Base-by-base conservation (phyloP, 2,888 invertebrate species). In the Idaea straminata region DNA sequence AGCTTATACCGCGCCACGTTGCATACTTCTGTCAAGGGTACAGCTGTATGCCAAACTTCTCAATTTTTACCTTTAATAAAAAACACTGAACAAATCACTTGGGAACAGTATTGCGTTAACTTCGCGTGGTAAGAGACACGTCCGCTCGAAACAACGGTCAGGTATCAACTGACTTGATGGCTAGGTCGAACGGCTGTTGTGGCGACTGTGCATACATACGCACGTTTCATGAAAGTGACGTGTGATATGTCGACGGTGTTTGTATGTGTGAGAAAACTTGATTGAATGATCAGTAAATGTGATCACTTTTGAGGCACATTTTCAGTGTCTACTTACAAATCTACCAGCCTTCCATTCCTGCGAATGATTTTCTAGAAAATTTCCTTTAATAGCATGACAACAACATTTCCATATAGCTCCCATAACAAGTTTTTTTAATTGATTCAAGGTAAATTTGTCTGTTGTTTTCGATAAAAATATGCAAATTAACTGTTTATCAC, bases 121-220 rank as follows among this genome's bases (percentile, higher is more conserved):
- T 76, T 69, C 78, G 79, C 78, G 77, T 66, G 66, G 66, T 61
- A 59, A 64, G 63, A 80, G 72, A 83, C 47, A 47, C 88, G 84
- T 83, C 81, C 77, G 78, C 63, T 62, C 74, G 63, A 67, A 38
- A 35, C 71, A 75, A 77, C 78, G 77, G 78, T 75, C 82, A 75
- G 81, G 78, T 86, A 85, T 82, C 82, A 86, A 91, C 91, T 85
- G 82, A 77, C 77, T 80, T 78, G 77, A 77, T 80, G 74, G 80
- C 80, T 82, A 79, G 76, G 75, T 80, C 76, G 78, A 77, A 74
- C 74, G 75, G 77, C 72, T 47, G 64, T 63, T 65, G 68, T 69
- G 66, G 66, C 71, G 69, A 70, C 68, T 66, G 64, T 57, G 72
- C 72, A 72, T 75, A 77, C 73, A 75, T 73, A 75, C 70, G 73